A percentile compares a stretch with the other conserved stretches of the same genome.
Evolutionary conservation across 2,113 vertebrate species (phyloP).

Genomic region (Brachypodius melanocephalos): DNA sequence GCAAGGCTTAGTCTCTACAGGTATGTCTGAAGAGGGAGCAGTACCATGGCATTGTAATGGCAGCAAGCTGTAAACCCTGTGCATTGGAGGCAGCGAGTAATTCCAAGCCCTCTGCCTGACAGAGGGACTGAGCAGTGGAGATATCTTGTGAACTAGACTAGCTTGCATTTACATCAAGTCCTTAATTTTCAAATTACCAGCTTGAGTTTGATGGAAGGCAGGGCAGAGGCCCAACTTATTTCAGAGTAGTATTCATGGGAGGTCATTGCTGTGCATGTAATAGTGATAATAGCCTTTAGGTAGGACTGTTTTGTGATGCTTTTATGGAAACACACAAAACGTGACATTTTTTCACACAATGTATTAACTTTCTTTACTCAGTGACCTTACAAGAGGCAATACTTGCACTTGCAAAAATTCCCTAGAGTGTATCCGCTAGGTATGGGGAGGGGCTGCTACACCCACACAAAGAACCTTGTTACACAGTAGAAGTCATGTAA

Average conservation of each 20-base stretch:
- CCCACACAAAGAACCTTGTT: slow-evolving; percentile 31
- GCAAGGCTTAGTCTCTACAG: neutral
- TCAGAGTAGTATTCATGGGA: neutral
- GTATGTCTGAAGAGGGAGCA: neutral
- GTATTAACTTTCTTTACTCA: neutral
- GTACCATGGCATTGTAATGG: accelerated
- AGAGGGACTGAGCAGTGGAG: neutral
- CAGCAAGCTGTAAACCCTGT: neutral
- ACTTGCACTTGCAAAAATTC: slow-evolving; percentile 19
- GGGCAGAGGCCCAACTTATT: neutral
- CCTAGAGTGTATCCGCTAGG: slow-evolving; percentile 50
- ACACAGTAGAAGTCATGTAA: slow-evolving; percentile 19
- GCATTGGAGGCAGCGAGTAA: neutral
- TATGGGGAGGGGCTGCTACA: slow-evolving; percentile 41
- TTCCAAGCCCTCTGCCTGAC: neutral
- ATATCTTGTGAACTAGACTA: neutral
- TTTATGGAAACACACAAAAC: neutral
- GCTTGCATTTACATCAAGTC: neutral
- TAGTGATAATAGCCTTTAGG: neutral
- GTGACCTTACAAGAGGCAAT: slow-evolving; percentile 35
- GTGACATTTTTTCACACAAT: neutral
- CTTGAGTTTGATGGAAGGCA: neutral
- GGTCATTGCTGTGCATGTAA: neutral
- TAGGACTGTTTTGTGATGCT: neutral
- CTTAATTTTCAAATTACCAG: neutral